Percentiles rank a stretch among this genome's conserved stretches.
phyloP scores from a whole-genome alignment of 2,113 vertebrate genomes.

The Paramisgurnus dabryanus region DNA sequence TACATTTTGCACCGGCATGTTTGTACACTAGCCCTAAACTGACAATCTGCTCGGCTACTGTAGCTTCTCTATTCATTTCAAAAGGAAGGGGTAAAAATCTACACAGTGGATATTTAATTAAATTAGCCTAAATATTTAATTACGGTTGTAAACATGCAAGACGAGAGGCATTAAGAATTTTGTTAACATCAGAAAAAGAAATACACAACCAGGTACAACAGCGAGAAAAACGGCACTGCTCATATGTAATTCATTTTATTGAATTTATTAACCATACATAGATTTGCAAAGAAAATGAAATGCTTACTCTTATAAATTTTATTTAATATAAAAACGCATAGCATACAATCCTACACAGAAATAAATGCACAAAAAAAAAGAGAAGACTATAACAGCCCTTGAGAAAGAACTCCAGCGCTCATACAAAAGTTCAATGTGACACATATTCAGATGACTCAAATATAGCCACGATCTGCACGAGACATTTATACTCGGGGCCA shows the following conservation, averaged over 20 bases:
- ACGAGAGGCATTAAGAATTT: background rate
- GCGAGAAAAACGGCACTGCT: background rate
- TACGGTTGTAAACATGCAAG: too few relatives aligned
- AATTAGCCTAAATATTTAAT: too few relatives aligned
- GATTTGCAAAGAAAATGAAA: constrained; percentile 24
- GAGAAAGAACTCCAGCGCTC: constrained; percentile 15
- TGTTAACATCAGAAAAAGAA: background rate
- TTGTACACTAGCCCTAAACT: too few relatives aligned
- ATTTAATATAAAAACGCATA: constrained; percentile 43
- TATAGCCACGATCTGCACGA: background rate
- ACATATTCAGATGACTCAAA: background rate
- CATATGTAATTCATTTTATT: constrained; percentile 32
- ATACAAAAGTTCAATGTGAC: background rate
- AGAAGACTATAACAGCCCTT: background rate
- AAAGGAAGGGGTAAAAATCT: too few relatives aligned
- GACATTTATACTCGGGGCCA: background rate
- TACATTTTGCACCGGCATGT: too few relatives aligned
- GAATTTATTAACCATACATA: constrained; percentile 46
- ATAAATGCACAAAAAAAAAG: background rate
- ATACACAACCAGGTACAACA: background rate
- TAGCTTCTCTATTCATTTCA: too few relatives aligned
- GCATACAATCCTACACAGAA: constrained; percentile 13
- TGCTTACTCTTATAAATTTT: constrained; percentile 4
- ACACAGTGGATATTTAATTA: too few relatives aligned
- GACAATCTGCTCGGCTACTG: too few relatives aligned